A percentile compares a stretch with the other conserved stretches of the same genome.
These are phyloP conservation scores for Zapornia atra DNA, from an alignment of 2,113 vertebrate genomes.

Conservation along the genomic window DNA sequence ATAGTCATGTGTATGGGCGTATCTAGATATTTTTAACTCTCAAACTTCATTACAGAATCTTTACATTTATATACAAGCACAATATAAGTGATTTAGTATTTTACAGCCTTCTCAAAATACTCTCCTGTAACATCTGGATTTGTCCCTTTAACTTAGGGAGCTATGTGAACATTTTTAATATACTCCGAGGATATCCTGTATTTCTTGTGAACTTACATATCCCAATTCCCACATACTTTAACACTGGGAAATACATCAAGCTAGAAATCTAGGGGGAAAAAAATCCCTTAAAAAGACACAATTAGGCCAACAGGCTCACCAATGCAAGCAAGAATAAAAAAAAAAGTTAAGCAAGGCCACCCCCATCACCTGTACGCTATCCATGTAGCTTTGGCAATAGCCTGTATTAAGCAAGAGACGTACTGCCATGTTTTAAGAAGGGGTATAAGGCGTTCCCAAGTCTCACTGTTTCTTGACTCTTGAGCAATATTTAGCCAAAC, in stretches of 20 bases:
- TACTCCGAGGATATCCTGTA: background rate
- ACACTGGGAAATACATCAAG: background rate
- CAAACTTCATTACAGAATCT: background rate
- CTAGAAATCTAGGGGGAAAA: background rate
- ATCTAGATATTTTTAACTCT: background rate
- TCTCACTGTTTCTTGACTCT: background rate
- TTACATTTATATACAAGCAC: background rate
- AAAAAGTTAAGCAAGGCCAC: background rate
- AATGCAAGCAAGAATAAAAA: background rate
- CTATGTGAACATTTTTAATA: background rate
- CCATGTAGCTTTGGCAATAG: background rate
- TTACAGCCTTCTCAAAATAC: background rate
- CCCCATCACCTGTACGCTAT: background rate
- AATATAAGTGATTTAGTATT: background rate
- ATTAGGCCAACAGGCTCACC: background rate
- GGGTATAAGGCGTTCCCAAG: background rate
- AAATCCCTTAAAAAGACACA: background rate
- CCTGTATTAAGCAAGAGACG: background rate
- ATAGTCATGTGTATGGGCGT: background rate
- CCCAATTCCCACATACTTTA: background rate
- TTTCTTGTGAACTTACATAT: background rate
- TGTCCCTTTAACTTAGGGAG: background rate
- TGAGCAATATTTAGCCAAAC: background rate
- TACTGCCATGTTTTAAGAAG: background rate
- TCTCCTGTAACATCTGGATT: background rate